Evolutionary conservation across 2,888 invertebrate species (phyloP).

Genomic region (Parapristionchus giblindavisi): DNA sequence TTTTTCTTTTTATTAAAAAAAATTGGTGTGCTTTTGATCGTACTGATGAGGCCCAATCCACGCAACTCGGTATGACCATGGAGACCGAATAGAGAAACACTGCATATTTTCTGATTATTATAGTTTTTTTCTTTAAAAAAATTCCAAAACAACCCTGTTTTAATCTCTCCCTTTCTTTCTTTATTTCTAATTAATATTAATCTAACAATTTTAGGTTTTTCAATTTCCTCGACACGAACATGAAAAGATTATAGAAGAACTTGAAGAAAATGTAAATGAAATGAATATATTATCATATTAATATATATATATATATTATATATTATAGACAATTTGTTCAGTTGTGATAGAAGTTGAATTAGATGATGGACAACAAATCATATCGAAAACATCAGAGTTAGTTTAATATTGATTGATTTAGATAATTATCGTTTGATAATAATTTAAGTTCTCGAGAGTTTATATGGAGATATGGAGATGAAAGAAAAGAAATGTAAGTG

Average conservation of each 20-base stretch:
- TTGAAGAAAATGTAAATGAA: conserved; percentile 1
- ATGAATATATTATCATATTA: not conserved
- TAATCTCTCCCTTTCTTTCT: no score
- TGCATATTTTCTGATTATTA: no score
- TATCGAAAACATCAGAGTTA: conserved; percentile 13
- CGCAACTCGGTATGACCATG: no score
- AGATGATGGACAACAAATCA: not conserved
- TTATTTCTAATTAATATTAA: no score
- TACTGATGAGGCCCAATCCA: no score
- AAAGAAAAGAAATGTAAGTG: conserved; percentile 25
- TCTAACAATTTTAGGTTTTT: not conserved
- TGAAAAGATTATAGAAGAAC: conserved; percentile 6
- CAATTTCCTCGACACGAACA: conserved; percentile 12
- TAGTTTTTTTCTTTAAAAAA: no score
- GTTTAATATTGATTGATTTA: not conserved
- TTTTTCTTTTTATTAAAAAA: no score
- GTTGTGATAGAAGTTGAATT: no score
- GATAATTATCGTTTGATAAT: not conserved
- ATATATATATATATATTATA: not conserved
- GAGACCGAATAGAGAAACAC: no score
- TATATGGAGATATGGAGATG: conserved; percentile 1
- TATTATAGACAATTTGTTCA: not conserved
- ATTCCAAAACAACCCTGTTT: no score
- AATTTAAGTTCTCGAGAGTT: not conserved
- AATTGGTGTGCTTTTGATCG: no score